A percentile compares a stretch with the other conserved stretches of the same genome.
phyloP scores from a whole-genome alignment of 1,140 invertebrate genomes.

The Drosophila rufa region DNA sequence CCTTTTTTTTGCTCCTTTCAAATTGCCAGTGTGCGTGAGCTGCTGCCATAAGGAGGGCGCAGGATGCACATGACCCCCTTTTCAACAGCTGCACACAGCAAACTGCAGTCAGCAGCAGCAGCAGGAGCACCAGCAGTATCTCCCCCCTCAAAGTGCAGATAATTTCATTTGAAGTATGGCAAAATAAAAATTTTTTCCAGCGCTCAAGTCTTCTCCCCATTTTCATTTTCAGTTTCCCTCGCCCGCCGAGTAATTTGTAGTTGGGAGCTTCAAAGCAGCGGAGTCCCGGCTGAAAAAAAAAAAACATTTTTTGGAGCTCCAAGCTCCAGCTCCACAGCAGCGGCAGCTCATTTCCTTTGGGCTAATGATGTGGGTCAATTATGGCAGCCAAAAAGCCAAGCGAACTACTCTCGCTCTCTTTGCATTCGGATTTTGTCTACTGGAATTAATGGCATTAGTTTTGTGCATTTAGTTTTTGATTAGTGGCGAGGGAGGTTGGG shows the following conservation, averaged over 20 bases:
- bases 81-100: slow-evolving; percentile 69
- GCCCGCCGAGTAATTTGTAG: slow-evolving; percentile 73
- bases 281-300: slow-evolving; percentile 46
- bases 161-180: slow-evolving; percentile 82
- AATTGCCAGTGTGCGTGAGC: slow-evolving; percentile 80
- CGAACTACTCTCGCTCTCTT: slow-evolving; percentile 34
- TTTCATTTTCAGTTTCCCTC: slow-evolving; percentile 34
- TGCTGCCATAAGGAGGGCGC: slow-evolving; percentile 19
- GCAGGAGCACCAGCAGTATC: neutral
- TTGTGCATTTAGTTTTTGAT: slow-evolving; percentile 83
- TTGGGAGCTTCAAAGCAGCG: slow-evolving; percentile 44
- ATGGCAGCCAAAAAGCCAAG: slow-evolving; percentile 67
- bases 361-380: slow-evolving; percentile 83
- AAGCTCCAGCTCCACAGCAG: slow-evolving; percentile 28
- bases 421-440: slow-evolving; percentile 79
- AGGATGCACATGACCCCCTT: slow-evolving; percentile 70
- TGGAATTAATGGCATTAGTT: slow-evolving; percentile 83
- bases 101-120: slow-evolving; percentile 42
- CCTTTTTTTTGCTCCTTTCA: slow-evolving; percentile 56
- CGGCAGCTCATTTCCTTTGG: slow-evolving; percentile 79
- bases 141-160: slow-evolving; percentile 67
- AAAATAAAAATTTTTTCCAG: slow-evolving; percentile 74
- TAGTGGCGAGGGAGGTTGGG: slow-evolving; percentile 38
- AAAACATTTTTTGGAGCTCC: slow-evolving; percentile 40
- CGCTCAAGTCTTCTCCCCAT: slow-evolving; percentile 62